Evolutionary conservation across 2,113 vertebrate species (phyloP), one percentile per base, ranked within the genome.

Genomic region (Ochotona curzoniae): DNA sequence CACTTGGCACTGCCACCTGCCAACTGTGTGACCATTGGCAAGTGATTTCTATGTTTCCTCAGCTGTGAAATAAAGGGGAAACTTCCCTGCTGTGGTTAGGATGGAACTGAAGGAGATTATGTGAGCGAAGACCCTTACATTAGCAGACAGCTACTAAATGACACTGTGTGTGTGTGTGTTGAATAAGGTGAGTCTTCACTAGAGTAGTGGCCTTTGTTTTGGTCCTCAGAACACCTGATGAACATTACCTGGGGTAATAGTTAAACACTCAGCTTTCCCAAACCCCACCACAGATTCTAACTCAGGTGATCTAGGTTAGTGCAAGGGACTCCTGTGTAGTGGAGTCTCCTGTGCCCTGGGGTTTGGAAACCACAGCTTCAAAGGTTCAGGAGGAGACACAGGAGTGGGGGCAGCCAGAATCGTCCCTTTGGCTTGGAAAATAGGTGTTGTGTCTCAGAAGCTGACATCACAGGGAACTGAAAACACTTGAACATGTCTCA

Each of bases 21-120:
- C 60, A 91, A 60, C 20, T 20, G 75, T 1, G 49, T 54, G 81
- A 74, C 73, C 78, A 81, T 93, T 66, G 85, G 35, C 69, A 32
- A 70, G 57, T 32, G 61, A 67, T 61, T 54, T 95, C 70, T 82
- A 64, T 90, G 35, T 67, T 76, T 91, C 82, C 61, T 84, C 1
- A 30, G 35, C 35, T 74, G 0, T 89, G 30, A 71, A 84, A 44
- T 44, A 78, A 32, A 4, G 30, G 28, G 49, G 47, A 17, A 28
- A 28, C 49, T 64, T 64, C 30, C 21, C 25, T 26, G 67, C 15
- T 5, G 0, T 0, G 14, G n/a, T 64, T 54, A n/a, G 49, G 38
- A 5, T 51, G 63, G 83, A 17, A 83, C 38, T 57, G 28, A 57
- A 66, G 80, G 28, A 75, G 47, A 32, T 32, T 28, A 44, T 5